Evolutionary conservation across 2,113 vertebrate genomes (phyloP).

Genomic region (Labeo catla): DNA sequence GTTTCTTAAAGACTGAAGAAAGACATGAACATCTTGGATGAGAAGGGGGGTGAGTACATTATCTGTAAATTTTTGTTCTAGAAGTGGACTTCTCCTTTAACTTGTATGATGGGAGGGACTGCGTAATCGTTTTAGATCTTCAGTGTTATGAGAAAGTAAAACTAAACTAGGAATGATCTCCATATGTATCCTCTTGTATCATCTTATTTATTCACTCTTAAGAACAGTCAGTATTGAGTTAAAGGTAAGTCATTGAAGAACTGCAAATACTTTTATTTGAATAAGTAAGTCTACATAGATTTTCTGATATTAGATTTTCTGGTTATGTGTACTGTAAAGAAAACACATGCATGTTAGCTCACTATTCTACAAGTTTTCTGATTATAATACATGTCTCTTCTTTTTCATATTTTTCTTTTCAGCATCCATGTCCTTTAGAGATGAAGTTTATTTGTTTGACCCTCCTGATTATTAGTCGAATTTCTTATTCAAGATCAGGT

Average conservation of each 20-base stretch:
- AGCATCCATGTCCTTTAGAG: not conserved
- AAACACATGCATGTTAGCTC: no score
- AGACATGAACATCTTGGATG: no score
- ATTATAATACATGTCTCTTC: no score
- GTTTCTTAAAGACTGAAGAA: no score
- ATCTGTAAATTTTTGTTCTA: no score
- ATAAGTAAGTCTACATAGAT: not conserved
- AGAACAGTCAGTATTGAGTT: not conserved
- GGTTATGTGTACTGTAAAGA: not conserved
- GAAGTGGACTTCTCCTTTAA: no score
- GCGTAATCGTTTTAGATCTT: not conserved
- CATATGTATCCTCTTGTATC: not conserved
- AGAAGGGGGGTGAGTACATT: no score
- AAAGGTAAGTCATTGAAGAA: not conserved
- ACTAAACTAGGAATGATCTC: not conserved
- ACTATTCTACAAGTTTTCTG: not conserved
- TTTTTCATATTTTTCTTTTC: not conserved
- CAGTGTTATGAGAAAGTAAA: no score
- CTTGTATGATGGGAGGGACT: no score
- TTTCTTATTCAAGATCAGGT: conserved; percentile 6
- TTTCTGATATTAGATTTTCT: no score
- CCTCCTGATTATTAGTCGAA: not conserved
- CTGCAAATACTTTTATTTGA: not conserved
- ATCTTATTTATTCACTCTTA: not conserved
- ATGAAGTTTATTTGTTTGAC: not conserved